Percentiles rank a stretch among this genome's conserved stretches.
Evolutionary conservation across 1,140 invertebrate genomes (phyloP).

Genomic region (Cotesia chilonis): DNA sequence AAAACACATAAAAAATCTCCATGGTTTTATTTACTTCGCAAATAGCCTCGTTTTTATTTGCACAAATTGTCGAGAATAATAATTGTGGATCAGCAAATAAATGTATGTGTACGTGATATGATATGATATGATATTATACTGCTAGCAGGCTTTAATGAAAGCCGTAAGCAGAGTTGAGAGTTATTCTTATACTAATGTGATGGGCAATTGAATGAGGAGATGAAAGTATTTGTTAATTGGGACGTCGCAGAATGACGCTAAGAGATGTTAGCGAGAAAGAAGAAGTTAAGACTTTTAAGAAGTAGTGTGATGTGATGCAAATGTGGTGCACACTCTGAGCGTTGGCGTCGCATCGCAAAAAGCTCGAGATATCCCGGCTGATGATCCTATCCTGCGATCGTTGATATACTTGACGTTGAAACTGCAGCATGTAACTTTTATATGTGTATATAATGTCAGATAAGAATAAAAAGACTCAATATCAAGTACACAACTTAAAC

Average conservation of each 20-base stretch:
- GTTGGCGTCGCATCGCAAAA: constrained; percentile 27
- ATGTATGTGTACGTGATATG: not conserved
- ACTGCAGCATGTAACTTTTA: not conserved
- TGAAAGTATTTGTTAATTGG: constrained; percentile 25
- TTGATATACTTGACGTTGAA: constrained; percentile 18
- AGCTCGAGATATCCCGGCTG: constrained; percentile 30
- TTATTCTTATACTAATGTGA: not conserved
- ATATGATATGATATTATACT: too few species aligned
- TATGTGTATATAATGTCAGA: not conserved
- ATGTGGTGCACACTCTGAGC: constrained; percentile 15
- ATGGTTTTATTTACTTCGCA: not conserved
- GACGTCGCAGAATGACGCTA: not conserved
- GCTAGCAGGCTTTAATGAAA: too few species aligned
- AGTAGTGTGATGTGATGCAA: too few species aligned
- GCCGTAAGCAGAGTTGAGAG: not conserved
- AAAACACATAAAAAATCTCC: not conserved
- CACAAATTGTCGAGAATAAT: not conserved
- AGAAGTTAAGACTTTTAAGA: too few species aligned
- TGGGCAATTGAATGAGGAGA: not conserved
- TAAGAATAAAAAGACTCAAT: not conserved
- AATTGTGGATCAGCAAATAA: constrained; percentile 5
- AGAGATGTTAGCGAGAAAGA: constrained; percentile 18
- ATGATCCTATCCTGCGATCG: constrained; percentile 13
- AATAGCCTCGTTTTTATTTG: constrained; percentile 8
- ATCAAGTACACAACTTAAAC: not conserved